Evolutionary conservation across 1,140 invertebrate species (phyloP).

Genomic region (Zaprionus nigranus): DNA sequence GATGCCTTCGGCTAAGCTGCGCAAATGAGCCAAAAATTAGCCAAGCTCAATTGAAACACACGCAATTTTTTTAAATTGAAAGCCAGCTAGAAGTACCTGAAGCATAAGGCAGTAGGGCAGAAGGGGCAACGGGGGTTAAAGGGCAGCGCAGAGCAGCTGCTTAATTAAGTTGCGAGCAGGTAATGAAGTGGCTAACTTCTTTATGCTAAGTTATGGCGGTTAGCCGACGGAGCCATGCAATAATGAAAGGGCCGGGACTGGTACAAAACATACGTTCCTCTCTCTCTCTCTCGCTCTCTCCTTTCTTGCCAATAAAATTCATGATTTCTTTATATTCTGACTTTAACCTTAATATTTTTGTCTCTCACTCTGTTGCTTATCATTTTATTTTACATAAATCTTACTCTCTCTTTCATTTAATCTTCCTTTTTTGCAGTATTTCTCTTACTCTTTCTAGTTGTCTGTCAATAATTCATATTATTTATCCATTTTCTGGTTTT

Average conservation of each 20-base stretch:
- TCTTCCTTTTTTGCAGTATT: not conserved
- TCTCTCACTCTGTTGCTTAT: not conserved
- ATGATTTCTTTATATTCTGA: not conserved
- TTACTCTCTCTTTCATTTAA: not conserved
- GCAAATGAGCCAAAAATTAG: slow-evolving; percentile 53
- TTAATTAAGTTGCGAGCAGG: slow-evolving; percentile 70
- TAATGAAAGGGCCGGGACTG: slow-evolving; percentile 31
- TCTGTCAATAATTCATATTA: not conserved
- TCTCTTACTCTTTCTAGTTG: not conserved
- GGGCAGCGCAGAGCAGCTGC: slow-evolving; percentile 22
- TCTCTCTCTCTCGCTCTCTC: not conserved
- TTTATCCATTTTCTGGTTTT: not conserved
- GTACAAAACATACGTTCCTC: not conserved
- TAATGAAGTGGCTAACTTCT: slow-evolving; percentile 76
- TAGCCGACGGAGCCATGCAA: slow-evolving; percentile 11
- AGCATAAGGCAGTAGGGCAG: no score
- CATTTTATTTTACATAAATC: no score
- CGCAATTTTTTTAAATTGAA: slow-evolving; percentile 67
- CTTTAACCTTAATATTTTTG: not conserved
- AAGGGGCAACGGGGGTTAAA: no score
- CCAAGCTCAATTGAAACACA: slow-evolving; percentile 56
- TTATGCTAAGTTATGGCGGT: slow-evolving; percentile 67
- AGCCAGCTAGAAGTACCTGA: not conserved
- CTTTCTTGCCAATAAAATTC: not conserved
- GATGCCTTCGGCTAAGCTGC: slow-evolving; percentile 19